Evolutionary conservation across 1,140 invertebrate species (phyloP).

Genomic region (Caenorhabditis tropicalis): DNA sequence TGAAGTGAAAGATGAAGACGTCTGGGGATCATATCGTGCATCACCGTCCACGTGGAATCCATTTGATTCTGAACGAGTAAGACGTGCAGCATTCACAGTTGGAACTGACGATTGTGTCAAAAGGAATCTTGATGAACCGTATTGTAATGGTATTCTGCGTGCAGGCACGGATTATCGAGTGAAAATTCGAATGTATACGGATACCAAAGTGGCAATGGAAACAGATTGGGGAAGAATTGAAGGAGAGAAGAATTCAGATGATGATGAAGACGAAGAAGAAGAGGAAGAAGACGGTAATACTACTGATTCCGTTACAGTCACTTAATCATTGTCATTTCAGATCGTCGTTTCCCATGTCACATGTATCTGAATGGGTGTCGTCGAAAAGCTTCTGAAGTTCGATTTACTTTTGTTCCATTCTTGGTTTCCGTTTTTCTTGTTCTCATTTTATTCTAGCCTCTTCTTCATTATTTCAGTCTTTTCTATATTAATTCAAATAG

Average conservation of each 20-base stretch:
- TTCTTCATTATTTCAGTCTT: neutral
- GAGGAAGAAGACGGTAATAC: slow-evolving; percentile 60
- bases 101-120: slow-evolving; percentile 68
- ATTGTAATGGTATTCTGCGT: slow-evolving; percentile 66
- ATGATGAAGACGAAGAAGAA: slow-evolving; percentile 41
- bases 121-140: slow-evolving; percentile 67
- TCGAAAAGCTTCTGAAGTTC: slow-evolving; percentile 37
- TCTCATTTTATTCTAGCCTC: neutral
- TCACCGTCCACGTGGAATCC: slow-evolving; percentile 67
- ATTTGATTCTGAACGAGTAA: slow-evolving; percentile 55
- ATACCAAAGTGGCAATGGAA: slow-evolving; percentile 68
- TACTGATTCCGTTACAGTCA: neutral
- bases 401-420: slow-evolving; percentile 7
- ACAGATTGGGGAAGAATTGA: slow-evolving; percentile 67
- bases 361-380: slow-evolving; percentile 70
- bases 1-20: slow-evolving; percentile 66
- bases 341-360: slow-evolving; percentile 66
- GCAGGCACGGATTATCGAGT: slow-evolving; percentile 66
- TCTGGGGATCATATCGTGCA: slow-evolving; percentile 66
- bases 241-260: slow-evolving; percentile 48
- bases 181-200: slow-evolving; percentile 67
- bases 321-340: slow-evolving; percentile 50
- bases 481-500: neutral
- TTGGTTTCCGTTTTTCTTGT: neutral
- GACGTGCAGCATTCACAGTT: slow-evolving; percentile 63